These are phyloP conservation scores for Spodoptera exigua DNA, from an alignment of 2,888 invertebrate genomes.

Conservation along the genomic window DNA sequence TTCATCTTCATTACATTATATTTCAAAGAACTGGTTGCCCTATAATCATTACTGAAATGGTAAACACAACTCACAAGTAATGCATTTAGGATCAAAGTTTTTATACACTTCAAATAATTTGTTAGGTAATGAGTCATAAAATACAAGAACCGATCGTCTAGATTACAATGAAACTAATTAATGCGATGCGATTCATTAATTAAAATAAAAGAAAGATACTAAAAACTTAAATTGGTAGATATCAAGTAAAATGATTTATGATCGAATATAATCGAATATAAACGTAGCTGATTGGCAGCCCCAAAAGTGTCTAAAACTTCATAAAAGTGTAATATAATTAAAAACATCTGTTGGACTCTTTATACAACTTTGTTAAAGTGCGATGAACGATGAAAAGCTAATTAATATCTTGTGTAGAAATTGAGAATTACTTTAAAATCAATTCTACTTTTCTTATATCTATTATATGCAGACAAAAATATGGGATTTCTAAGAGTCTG, in stretches of 20 bases:
- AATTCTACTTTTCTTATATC: background rate
- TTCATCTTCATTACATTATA: too few relatives aligned
- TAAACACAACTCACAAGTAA: too few relatives aligned
- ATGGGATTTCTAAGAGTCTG: background rate
- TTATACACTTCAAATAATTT: too few relatives aligned
- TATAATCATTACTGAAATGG: too few relatives aligned
- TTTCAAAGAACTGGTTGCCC: too few relatives aligned
- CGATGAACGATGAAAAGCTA: slow-evolving; percentile 33
- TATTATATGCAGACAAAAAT: slow-evolving; percentile 1
- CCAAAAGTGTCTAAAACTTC: slow-evolving; percentile 2
- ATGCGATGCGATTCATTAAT: too few relatives aligned
- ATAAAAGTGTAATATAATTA: slow-evolving; percentile 18
- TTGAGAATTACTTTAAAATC: slow-evolving; percentile 13
- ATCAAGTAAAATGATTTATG: background rate
- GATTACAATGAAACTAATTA: too few relatives aligned
- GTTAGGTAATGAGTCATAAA: too few relatives aligned
- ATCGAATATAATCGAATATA: background rate
- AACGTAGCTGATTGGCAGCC: background rate
- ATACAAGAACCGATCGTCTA: too few relatives aligned
- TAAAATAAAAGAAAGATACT: too few relatives aligned
- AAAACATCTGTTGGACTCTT: slow-evolving; percentile 43
- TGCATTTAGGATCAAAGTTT: too few relatives aligned
- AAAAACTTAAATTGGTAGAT: too few relatives aligned
- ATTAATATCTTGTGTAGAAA: slow-evolving; percentile 27
- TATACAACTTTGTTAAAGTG: slow-evolving; percentile 23